Evolutionary conservation across 2,888 invertebrate genomes (phyloP).

Genomic region (Notodonta ziczac): DNA sequence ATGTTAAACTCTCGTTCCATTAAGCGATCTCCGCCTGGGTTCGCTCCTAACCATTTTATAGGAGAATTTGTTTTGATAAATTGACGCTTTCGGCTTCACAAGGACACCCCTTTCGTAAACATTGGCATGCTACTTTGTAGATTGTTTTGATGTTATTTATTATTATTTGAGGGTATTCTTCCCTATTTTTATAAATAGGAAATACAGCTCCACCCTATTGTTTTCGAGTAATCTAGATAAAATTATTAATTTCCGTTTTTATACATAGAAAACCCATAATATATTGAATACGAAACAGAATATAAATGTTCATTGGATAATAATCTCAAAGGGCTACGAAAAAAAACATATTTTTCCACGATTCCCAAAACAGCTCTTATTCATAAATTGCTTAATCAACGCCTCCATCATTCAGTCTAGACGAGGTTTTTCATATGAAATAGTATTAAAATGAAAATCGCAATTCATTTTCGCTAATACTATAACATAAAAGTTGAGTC

Average conservation of each 20-base stretch:
- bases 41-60: constrained; percentile 36
- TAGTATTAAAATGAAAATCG: background rate
- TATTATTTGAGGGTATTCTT: too few species aligned
- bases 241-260: too few species aligned
- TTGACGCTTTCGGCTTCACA: constrained; percentile 33
- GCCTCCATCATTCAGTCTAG: constrained; percentile 3
- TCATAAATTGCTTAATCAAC: background rate
- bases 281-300: too few species aligned
- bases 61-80: constrained; percentile 42
- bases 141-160: background rate
- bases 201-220: too few species aligned
- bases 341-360: background rate
- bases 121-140: constrained; percentile 15
- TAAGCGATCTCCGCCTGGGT: constrained; percentile 32
- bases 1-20: constrained; percentile 40
- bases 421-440: constrained; percentile 1
- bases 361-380: background rate
- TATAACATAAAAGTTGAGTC: background rate
- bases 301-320: too few species aligned
- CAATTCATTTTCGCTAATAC: constrained; percentile 2
- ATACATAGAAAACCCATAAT: too few species aligned
- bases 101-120: constrained; percentile 24
- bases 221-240: too few species aligned
- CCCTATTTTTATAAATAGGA: too few species aligned
- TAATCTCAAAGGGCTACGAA: background rate